Base-by-base conservation (phyloP, 2,888 invertebrate genomes). In the Dyspetes luteomarginatus region DNA sequence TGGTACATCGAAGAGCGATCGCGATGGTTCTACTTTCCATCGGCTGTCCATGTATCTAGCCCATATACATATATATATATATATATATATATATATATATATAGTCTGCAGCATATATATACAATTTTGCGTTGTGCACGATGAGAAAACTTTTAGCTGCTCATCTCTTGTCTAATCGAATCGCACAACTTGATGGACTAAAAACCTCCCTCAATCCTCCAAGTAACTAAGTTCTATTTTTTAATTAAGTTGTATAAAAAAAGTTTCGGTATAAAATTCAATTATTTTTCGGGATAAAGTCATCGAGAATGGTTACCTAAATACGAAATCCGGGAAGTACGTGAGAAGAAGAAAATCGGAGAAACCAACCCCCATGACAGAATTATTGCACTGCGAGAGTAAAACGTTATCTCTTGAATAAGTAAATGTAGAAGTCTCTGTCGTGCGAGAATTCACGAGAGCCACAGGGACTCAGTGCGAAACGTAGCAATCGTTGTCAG, bases 61-160 rank as follows among this genome's bases (percentile, higher is more conserved):
- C 2, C 0, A 12, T 3, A 36, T 36, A 7, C 12, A 36, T 0
- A 36, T 36, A 1, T 36, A 36, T 36, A 4, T 36, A 36, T 36
- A 2, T 36, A 3, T 30, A 36, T 36, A 12, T 12, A 36, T 12
- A 36, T 36, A 36, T 36, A 28, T 3, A 28, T 5, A 5, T 28
- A 3, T 5, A 28, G 28, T 4, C 5, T 3, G 5, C 3, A 4
- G 5, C 5, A 28, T 28, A 5, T 28, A 3, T 28, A 36, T 12
- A 48, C 43, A 12, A 9, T 50, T 67, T 30, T 50, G 28, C 41
- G 26, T 26, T 22, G 36, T 17, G n/a, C 19, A n/a, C 62, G 60
- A 55, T 67, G 55, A 43, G 50, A 30, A 73, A 72, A 78, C 72
- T 73, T 73, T 78, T 19, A 36, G 36, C 52, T 24, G 43, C 36